Evolutionary conservation across 2,888 invertebrate species (phyloP).

Genomic region (Callyntrura sp.): DNA sequence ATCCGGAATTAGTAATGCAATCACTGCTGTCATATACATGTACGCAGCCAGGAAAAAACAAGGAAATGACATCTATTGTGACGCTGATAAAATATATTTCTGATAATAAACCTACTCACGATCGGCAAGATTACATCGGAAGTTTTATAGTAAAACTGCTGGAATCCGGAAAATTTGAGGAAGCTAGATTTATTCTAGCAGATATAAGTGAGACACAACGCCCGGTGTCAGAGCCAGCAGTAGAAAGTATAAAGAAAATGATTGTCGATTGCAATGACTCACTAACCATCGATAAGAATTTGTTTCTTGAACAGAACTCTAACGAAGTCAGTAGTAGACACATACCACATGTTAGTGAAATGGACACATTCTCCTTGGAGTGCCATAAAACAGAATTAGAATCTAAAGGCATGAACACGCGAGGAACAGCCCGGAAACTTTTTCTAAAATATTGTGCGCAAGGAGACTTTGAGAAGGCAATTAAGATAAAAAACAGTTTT

Average conservation of each 20-base stretch:
- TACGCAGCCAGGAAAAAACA: constrained; percentile 20
- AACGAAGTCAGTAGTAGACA: background rate
- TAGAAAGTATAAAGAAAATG: background rate
- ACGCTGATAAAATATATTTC: constrained; percentile 59
- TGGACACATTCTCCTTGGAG: constrained; percentile 70
- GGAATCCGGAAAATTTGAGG: constrained; percentile 51
- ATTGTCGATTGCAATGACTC: constrained; percentile 3
- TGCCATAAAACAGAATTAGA: constrained; percentile 73
- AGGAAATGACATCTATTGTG: constrained; percentile 33
- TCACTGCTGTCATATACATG: constrained; percentile 38
- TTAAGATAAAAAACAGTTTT: constrained; percentile 66
- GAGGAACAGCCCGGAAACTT: constrained; percentile 74
- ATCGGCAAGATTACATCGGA: constrained; percentile 73
- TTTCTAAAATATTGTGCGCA: constrained; percentile 78
- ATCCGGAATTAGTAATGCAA: constrained; percentile 59
- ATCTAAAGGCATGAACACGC: constrained; percentile 73
- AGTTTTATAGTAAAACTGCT: constrained; percentile 64
- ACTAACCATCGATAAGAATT: background rate
- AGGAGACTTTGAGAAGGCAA: constrained; percentile 69
- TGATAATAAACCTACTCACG: constrained; percentile 45
- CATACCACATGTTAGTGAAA: constrained; percentile 38
- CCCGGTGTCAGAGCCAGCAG: constrained; percentile 23
- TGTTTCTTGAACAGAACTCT: background rate
- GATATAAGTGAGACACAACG: background rate
- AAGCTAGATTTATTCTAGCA: constrained; percentile 42